phyloP scores from a whole-genome alignment of 2,113 vertebrate species.

The Ctenodactylus gundi region DNA sequence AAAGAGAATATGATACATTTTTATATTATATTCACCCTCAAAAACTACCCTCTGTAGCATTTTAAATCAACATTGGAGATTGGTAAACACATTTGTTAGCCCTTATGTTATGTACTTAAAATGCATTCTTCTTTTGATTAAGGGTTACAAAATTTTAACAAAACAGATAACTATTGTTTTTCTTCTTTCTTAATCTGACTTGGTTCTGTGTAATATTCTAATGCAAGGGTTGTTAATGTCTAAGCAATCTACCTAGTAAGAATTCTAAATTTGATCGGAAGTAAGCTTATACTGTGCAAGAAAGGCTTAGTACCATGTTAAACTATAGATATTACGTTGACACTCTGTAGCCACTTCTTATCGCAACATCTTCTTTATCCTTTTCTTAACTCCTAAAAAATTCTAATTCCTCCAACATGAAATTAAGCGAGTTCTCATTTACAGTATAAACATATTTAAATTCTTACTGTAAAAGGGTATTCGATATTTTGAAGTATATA shows the following conservation, averaged over 20 bases:
- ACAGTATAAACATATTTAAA: not conserved
- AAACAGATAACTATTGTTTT: not conserved
- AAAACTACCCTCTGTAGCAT: not conserved
- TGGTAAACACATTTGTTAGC: not conserved
- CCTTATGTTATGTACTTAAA: not conserved
- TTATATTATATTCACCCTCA: not conserved
- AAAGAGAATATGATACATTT: not conserved
- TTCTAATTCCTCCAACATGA: not conserved
- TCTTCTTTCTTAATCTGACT: not conserved
- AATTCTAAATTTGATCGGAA: not conserved
- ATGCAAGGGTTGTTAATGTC: not conserved
- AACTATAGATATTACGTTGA: not conserved
- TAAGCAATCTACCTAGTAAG: not conserved
- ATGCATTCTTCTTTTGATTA: not conserved
- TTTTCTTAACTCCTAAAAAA: not conserved
- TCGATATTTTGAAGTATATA: not conserved
- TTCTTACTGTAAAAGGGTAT: not conserved
- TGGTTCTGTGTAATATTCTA: not conserved
- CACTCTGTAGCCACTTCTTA: not conserved
- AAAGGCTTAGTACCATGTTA: not conserved
- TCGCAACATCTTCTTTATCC: not conserved
- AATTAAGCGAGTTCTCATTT: not conserved
- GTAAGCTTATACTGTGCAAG: not conserved
- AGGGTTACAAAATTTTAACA: not conserved
- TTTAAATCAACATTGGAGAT: not conserved